These are phyloP conservation scores for Coregonus clupeaformis DNA, from an alignment of 2,113 vertebrate genomes.

Conservation along the genomic window DNA sequence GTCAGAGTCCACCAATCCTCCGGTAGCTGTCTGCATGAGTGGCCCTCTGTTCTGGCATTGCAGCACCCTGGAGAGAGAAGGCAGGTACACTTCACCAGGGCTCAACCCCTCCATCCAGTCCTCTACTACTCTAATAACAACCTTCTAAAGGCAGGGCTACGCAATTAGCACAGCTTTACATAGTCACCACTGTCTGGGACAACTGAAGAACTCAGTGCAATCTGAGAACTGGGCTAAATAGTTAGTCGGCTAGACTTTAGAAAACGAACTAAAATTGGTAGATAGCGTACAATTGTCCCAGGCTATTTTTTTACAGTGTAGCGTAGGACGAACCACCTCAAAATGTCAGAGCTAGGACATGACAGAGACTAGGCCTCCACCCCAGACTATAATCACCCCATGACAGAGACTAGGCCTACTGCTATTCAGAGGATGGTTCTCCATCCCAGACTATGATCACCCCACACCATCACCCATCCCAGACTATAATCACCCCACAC, in stretches of 20 bases:
- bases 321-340: background rate
- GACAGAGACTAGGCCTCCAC: background rate
- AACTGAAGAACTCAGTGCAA: background rate
- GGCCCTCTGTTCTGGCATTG: conserved; percentile 82
- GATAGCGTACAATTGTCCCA: background rate
- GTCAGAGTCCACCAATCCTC: conserved; percentile 91
- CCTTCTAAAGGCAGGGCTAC: background rate
- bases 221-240: background rate
- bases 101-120: conserved; percentile 33
- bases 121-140: background rate
- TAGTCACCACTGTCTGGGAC: background rate
- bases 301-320: background rate
- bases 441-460: background rate
- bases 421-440: conserved; percentile 2
- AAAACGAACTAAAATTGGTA: background rate
- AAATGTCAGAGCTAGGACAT: background rate
- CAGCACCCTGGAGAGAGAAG: conserved; percentile 86
- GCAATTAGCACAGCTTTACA: background rate
- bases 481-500: no score
- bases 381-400: no score
- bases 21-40: conserved; percentile 89
- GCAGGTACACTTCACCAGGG: conserved; percentile 86
- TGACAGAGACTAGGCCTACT: background rate
- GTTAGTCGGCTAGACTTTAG: background rate
- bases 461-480: no score